Percentiles rank a stretch among this genome's conserved stretches.
Conservation (phyloP, 2,113 vertebrate species). For the Syngnathus typhle region DNA sequence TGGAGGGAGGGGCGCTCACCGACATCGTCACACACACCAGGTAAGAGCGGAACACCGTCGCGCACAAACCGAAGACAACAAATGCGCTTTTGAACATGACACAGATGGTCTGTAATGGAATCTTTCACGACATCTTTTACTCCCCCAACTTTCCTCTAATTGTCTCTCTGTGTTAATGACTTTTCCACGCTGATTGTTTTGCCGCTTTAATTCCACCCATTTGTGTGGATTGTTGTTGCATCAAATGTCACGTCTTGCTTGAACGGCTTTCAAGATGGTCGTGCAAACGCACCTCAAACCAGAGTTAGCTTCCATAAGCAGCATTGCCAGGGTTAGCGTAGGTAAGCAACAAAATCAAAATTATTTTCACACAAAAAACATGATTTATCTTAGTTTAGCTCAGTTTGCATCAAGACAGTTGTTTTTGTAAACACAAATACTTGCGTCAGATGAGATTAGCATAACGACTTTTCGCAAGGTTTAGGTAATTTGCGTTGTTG, state of each 20-base stretch:
- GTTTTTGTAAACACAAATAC: background rate
- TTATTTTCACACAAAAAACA: too few species aligned
- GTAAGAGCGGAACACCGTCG: slow-evolving; percentile 52
- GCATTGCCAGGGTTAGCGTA: background rate
- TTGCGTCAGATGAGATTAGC: background rate
- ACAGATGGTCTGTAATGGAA: slow-evolving; percentile 24
- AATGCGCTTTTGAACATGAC: background rate
- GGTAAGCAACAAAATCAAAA: background rate
- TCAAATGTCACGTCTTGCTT: background rate
- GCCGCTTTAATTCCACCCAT: slow-evolving; percentile 71
- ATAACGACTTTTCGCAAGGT: background rate
- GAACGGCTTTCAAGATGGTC: too few species aligned
- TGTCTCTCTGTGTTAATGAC: slow-evolving; percentile 36
- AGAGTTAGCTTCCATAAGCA: too few species aligned
- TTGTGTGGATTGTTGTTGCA: slow-evolving; percentile 57
- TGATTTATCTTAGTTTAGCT: background rate
- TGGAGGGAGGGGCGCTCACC: slow-evolving; percentile 95
- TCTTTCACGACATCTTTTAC: background rate
- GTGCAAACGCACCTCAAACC: too few species aligned
- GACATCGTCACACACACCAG: slow-evolving; percentile 98
- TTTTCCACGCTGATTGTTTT: slow-evolving; percentile 47
- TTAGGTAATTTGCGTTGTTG: background rate
- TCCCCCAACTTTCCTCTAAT: slow-evolving; percentile 47
- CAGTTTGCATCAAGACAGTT: background rate
- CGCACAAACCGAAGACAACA: background rate